Evolutionary conservation across 2,797 vertebrate species (phyloP).

Genomic region (Characodon lateralis): DNA sequence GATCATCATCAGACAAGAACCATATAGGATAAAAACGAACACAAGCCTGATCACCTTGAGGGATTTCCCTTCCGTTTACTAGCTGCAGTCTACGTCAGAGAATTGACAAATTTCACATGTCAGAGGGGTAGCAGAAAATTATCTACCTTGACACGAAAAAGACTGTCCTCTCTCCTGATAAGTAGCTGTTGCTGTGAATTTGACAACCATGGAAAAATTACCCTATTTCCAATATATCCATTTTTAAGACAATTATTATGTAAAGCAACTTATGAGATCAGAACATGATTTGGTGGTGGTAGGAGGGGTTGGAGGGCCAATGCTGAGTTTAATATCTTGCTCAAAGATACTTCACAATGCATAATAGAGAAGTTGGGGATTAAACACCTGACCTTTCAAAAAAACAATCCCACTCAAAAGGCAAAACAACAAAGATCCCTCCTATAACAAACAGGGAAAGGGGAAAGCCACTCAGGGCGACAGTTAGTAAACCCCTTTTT

Average conservation of each 20-base stretch:
- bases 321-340: no score
- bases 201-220: not conserved
- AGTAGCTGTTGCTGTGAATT: no score
- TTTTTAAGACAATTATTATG: not conserved
- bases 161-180: no score
- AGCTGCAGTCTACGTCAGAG: constrained; percentile 13
- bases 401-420: not conserved
- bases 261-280: not conserved
- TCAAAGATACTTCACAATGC: no score
- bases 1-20: constrained; percentile 65
- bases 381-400: not conserved
- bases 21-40: constrained; percentile 23
- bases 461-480: not conserved
- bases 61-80: constrained; percentile 28
- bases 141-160: constrained; percentile 6
- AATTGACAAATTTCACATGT: constrained; percentile 34
- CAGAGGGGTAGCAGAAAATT: constrained; percentile 8
- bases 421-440: not conserved
- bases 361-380: not conserved
- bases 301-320: not conserved
- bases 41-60: constrained; percentile 26
- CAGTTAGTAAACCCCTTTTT: not conserved
- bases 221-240: not conserved
- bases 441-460: not conserved
- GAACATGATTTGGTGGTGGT: not conserved